phyloP scores from a whole-genome alignment of 2,113 vertebrate genomes.

The Ailurus styani region DNA sequence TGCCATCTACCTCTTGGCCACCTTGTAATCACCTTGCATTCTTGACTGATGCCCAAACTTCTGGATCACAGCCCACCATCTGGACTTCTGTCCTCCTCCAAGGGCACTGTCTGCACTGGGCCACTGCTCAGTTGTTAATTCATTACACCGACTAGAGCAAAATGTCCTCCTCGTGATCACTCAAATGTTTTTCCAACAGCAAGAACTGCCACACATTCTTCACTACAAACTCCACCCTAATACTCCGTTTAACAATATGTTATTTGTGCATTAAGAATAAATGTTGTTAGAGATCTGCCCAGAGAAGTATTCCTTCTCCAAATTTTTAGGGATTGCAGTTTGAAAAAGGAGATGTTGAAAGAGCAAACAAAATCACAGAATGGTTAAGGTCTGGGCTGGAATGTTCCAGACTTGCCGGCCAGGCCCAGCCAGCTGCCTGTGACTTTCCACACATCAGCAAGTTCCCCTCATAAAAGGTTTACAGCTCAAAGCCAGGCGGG shows the following conservation, averaged over 20 bases:
- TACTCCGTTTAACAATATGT: conserved; percentile 57
- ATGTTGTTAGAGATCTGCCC: background rate
- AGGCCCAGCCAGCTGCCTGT: conserved; percentile 8
- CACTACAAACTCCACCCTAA: conserved; percentile 48
- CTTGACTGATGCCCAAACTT: background rate
- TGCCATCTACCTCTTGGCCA: conserved; percentile 11
- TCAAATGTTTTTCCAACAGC: background rate
- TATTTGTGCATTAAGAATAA: conserved; percentile 56
- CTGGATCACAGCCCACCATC: conserved; percentile 73
- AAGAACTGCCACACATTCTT: conserved; percentile 58
- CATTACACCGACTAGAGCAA: conserved; percentile 49
- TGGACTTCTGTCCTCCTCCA: conserved; percentile 67
- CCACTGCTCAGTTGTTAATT: conserved; percentile 72
- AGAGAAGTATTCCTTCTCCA: conserved; percentile 33
- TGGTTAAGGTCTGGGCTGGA: conserved; percentile 29
- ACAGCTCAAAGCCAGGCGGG: conserved; percentile 23
- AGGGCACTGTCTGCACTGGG: background rate
- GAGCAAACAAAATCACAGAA: background rate
- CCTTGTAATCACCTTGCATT: conserved; percentile 68
- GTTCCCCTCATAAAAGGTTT: conserved; percentile 59
- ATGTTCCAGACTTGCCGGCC: conserved; percentile 8
- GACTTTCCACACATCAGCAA: conserved; percentile 56
- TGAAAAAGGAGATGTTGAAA: conserved; percentile 32
- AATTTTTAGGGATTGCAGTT: conserved; percentile 3
- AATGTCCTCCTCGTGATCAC: conserved; percentile 43